Evolutionary conservation across 92 coral and sea anemone species (phyloP), one percentile per base, ranked within the genome.

Genomic region (Pocillopora grandis): DNA sequence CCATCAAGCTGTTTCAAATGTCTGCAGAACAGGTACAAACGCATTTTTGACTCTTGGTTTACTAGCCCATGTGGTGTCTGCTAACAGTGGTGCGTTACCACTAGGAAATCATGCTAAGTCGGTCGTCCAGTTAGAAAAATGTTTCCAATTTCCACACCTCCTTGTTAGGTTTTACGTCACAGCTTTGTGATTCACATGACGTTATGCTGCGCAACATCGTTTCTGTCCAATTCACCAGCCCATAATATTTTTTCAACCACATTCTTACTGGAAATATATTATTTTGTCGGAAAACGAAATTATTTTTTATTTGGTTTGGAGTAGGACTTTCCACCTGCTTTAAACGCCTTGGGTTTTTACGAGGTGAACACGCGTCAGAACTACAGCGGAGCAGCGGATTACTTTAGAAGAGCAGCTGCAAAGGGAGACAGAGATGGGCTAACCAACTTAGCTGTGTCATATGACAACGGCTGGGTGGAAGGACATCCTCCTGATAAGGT

Each of bases 351-450:
- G 72, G 99, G 99, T 27, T 96, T 90, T 75, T 92, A 88, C 37
- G 99, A 96, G 72, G 88, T 90, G 57, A 90, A 96, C 92, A 82
- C 90, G 74, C 94, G 96, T 14, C 88, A 89, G 2, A 96, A 96
- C 88, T 86, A 69, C 93, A 88, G 90, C 55, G 98, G 99, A 42
- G 99, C 92, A 49, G 93, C 89, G 42, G 55, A 68, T 17, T 92
- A 92, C 84, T 96, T 96, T 72, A 84, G 70, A 76, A 81, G 86
- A 74, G 98, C 99, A 1, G 98, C 99, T 18, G 88, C 77, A 52
- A 84, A 84, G 62, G 98, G 98, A 12, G 96, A 96, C 91, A 82
- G 99, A 69, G 99, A 96, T 85, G 99, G 99, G 9, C 77, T 96
- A 49, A 87, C 83, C 49, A 96, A 96, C 84, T 66, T 94, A 85